Base-by-base conservation (phyloP, 2,888 invertebrate species). In the Oligia fasciuncula region DNA sequence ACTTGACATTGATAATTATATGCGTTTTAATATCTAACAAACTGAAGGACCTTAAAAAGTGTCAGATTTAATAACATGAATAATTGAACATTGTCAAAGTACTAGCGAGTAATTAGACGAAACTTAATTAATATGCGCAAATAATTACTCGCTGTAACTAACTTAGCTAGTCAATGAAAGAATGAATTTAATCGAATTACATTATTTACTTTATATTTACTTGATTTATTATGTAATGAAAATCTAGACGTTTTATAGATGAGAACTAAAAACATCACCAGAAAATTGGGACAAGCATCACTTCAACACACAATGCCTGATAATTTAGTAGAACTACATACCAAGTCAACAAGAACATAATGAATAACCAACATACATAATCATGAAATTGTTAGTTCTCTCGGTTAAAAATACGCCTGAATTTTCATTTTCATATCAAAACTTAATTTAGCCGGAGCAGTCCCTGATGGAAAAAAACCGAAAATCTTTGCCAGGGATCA, bases 121-220 rank as follows among this genome's bases (percentile, higher is more conserved):
- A 80, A 81, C 70, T 73, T 77, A 80, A 88, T 87, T 87, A 85
- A 87, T 79, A 88, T 82, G 81, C 77, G 51, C 81, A 83, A 87
- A 85, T 79, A 81, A 86, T 80, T 78, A 79, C 29, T 62, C 49
- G n/a, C 72, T 67, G 49, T 82, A 80, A 84, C 73, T 79, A 73
- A 88, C 75, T 86, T 76, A 81, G 17, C 57, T 46, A 29, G 60
- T 49, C 73, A 57, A 76, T 60, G 75, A 79, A 73, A 29, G 78
- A 71, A 83, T 80, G 80, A 77, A 77, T 73, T 66, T 80, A 79
- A 79, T 69, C 43, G 54, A 66, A 72, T 84, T 84, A 72, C 70
- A 74, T 76, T 82, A 77, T 78, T 67, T 73, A 84, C 57, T 9
- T 68, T 19, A 35, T 40, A 74, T 51, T 73, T 43, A n/a, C 6